These are phyloP conservation scores for Micromussa lordhowensis DNA, from an alignment of 92 coral and sea anemone genomes.

Conservation along the genomic window DNA sequence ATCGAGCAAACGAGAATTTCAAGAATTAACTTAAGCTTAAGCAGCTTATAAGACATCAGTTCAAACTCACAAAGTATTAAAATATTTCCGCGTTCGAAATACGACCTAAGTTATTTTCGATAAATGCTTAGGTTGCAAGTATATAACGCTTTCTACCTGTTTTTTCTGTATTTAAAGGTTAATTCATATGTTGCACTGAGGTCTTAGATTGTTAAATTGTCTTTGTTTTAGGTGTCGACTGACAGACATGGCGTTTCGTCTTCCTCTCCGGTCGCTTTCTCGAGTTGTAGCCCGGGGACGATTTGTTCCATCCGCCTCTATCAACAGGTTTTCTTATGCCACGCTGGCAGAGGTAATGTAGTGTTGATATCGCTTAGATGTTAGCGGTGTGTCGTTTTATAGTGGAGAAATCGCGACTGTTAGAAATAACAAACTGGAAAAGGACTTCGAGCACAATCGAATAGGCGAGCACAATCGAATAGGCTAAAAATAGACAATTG, in stretches of 20 bases:
- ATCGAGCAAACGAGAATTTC: no score
- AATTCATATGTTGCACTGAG: no score
- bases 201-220: not conserved
- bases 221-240: not conserved
- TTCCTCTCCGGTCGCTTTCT: conserved; percentile 33
- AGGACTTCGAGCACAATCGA: not conserved
- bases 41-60: no score
- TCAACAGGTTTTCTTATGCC: conserved; percentile 12
- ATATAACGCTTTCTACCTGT: not conserved
- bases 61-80: no score
- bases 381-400: not conserved
- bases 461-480: no score
- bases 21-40: no score
- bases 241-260: conserved; percentile 29
- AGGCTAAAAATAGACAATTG: no score
- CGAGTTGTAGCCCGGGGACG: conserved; percentile 17
- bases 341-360: conserved; percentile 47
- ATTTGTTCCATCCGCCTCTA: conserved; percentile 8
- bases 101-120: no score
- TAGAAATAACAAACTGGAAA: not conserved
- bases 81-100: no score
- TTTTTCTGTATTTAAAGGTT: no score
- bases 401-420: not conserved
- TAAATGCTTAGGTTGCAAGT: not conserved
- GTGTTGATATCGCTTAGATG: not conserved